phyloP scores from a whole-genome alignment of 2,113 vertebrate genomes.

The Myotis brandtii region DNA sequence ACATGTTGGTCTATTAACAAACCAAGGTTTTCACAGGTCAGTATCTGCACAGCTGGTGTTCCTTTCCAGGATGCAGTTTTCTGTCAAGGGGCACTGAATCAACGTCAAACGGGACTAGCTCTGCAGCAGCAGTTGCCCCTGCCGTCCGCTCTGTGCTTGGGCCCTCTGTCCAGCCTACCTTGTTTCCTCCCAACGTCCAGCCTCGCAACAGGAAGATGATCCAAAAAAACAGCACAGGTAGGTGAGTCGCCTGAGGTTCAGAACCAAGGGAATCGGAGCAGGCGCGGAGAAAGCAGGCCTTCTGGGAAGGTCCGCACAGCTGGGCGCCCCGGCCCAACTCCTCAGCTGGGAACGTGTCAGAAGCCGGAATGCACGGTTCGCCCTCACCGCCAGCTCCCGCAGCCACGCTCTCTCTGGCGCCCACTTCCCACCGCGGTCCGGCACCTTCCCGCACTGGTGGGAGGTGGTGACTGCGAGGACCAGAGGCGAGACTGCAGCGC shows the following conservation, averaged over 20 bases:
- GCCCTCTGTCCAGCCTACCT: not conserved
- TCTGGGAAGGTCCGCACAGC: slow-evolving; percentile 26
- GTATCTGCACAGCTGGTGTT: slow-evolving; percentile 46
- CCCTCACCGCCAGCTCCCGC: not conserved
- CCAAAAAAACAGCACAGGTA: not conserved
- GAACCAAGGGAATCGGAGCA: not conserved
- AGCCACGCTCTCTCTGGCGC: not conserved
- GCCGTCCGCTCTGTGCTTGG: not conserved
- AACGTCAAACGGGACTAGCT: not conserved
- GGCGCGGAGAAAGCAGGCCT: not conserved
- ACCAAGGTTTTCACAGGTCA: slow-evolving; percentile 37
- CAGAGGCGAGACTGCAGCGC: not conserved
- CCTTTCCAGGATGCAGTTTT: slow-evolving; percentile 26
- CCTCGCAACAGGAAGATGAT: not conserved
- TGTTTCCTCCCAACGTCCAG: not conserved
- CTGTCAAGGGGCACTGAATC: not conserved
- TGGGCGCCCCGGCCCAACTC: not conserved
- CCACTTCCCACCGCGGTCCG: not conserved
- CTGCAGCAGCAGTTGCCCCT: not conserved
- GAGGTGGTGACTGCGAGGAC: not conserved
- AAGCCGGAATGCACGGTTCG: not conserved
- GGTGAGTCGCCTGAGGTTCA: not conserved
- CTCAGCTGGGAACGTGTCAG: slow-evolving; percentile 27
- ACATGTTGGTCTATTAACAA: slow-evolving; percentile 74
- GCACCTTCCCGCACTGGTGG: not conserved